phyloP scores from a whole-genome alignment of 2,888 invertebrate genomes.

The Drosophila longiperda region DNA sequence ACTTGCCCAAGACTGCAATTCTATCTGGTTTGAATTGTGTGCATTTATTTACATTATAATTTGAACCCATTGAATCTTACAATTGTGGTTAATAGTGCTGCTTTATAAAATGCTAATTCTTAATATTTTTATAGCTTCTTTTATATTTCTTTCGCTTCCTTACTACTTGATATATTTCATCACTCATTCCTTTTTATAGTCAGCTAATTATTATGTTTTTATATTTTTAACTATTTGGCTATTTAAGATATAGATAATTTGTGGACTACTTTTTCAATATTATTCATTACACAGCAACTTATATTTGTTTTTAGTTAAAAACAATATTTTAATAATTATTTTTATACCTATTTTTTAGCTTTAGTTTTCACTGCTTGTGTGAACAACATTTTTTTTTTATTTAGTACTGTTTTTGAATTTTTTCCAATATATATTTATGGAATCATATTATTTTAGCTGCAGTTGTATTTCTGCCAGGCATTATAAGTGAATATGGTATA shows the following conservation, averaged over 20 bases:
- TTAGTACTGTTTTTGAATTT: neutral
- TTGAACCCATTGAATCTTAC: neutral
- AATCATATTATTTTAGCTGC: neutral
- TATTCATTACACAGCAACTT: neutral
- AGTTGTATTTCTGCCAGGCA: neutral
- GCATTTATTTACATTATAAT: neutral
- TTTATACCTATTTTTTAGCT: neutral
- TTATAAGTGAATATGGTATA: neutral
- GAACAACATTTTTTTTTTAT: neutral
- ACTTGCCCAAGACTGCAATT: neutral
- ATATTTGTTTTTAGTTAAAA: neutral
- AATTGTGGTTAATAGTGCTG: neutral
- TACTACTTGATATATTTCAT: neutral
- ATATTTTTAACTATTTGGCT: neutral
- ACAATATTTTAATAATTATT: neutral
- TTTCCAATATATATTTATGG: neutral
- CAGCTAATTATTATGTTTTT: neutral
- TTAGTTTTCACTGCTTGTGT: neutral
- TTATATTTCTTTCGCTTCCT: neutral
- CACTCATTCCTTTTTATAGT: neutral
- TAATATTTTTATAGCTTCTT: neutral
- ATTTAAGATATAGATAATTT: neutral
- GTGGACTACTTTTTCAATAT: neutral
- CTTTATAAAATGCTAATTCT: neutral
- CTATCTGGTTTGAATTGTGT: neutral